Evolutionary conservation across 2,888 invertebrate species (phyloP).

Genomic region (Drosophila engyochracea): DNA sequence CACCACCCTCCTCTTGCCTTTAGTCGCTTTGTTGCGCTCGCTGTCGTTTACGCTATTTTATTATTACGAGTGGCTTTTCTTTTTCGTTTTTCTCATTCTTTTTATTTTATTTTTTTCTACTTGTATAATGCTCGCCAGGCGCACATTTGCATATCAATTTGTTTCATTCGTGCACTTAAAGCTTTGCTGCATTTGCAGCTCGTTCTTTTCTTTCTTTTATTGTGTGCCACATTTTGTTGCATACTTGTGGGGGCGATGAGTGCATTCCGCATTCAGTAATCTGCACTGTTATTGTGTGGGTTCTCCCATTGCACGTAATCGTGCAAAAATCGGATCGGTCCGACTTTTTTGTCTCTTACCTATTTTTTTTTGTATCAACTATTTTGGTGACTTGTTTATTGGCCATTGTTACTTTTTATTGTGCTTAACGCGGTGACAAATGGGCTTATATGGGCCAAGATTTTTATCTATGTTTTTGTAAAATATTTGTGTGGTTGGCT

Average conservation of each 20-base stretch:
- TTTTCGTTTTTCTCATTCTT: background rate
- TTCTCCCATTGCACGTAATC: constrained; percentile 30
- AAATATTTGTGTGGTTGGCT: constrained; percentile 8
- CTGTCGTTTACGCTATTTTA: constrained; percentile 55
- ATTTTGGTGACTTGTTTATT: constrained; percentile 72
- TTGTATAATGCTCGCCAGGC: constrained; percentile 21
- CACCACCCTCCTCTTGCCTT: background rate
- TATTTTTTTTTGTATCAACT: constrained; percentile 23
- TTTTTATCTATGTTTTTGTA: constrained; percentile 12
- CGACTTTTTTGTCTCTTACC: background rate
- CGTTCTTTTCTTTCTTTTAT: constrained; percentile 13
- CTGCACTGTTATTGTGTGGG: constrained; percentile 34
- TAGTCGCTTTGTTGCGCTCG: constrained; percentile 31
- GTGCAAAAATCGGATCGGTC: constrained; percentile 20
- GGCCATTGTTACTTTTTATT: constrained; percentile 33
- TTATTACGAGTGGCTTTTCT: constrained; percentile 36
- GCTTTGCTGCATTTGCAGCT: constrained; percentile 47
- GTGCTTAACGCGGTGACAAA: constrained; percentile 64
- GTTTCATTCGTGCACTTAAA: constrained; percentile 71
- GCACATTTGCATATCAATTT: constrained; percentile 76
- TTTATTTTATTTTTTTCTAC: background rate
- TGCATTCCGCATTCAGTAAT: constrained; percentile 45
- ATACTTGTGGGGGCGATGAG: constrained; percentile 40
- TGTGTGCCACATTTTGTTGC: constrained; percentile 44
- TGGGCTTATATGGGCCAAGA: constrained; percentile 36